These are phyloP conservation scores for Drosophila jambulina DNA, from an alignment of 1,140 invertebrate genomes.

Conservation along the genomic window DNA sequence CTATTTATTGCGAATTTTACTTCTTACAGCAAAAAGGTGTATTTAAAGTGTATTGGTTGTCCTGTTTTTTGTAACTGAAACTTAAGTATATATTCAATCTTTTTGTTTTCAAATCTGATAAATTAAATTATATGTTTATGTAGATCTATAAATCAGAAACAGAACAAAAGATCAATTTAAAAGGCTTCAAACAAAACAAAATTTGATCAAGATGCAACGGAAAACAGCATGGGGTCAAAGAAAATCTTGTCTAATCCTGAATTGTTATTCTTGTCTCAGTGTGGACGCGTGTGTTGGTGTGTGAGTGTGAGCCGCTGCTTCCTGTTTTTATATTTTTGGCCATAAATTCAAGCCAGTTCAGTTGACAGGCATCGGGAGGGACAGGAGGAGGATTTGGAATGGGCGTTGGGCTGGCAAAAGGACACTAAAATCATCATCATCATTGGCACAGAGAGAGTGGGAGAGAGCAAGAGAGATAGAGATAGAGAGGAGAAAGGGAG, in stretches of 20 bases:
- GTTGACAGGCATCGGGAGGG: conserved; percentile 28
- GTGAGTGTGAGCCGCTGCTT: conserved; percentile 51
- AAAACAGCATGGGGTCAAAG: too few species aligned
- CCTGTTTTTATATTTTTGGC: conserved; percentile 73
- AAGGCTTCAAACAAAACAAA: background rate
- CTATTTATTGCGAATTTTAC: background rate
- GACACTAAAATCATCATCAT: conserved; percentile 62
- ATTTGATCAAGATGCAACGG: background rate
- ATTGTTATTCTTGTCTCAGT: background rate
- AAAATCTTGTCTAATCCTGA: background rate
- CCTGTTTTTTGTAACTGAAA: background rate
- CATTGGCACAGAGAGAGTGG: conserved; percentile 5
- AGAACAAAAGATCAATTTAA: background rate
- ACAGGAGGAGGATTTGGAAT: background rate
- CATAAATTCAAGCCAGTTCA: conserved; percentile 77
- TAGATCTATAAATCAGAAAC: background rate
- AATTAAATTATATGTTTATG: background rate
- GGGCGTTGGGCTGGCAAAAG: conserved; percentile 77
- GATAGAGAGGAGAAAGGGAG: conserved; percentile 24
- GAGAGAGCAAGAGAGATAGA: background rate
- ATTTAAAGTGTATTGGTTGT: background rate
- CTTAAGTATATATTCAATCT: too few species aligned
- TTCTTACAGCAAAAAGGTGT: background rate
- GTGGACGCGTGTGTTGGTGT: conserved; percentile 7
- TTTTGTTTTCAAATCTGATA: background rate